phyloP scores from a whole-genome alignment of 2,888 invertebrate genomes.

The Xestoiulus laeticollis region DNA sequence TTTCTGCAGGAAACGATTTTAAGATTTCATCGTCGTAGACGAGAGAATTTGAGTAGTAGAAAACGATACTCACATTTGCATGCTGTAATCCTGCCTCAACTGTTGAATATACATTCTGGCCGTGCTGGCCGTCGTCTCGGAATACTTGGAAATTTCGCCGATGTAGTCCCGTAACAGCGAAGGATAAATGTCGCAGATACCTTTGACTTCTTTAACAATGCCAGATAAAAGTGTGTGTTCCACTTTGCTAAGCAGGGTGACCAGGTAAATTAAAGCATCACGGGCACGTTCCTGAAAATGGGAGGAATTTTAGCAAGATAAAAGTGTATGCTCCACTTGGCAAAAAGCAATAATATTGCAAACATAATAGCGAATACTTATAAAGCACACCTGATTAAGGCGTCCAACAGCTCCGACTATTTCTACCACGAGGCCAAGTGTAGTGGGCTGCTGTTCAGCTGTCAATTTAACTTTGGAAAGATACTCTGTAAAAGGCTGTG shows the following conservation, averaged over 20 bases:
- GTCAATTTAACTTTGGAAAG: conserved; percentile 73
- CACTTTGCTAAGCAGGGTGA: conserved; percentile 76
- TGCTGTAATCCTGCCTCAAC: conserved; percentile 62
- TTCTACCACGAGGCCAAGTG: conserved; percentile 71
- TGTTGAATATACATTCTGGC: conserved; percentile 65
- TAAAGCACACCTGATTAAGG: conserved; percentile 60
- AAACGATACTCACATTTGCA: conserved; percentile 57
- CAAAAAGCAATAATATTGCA: neutral
- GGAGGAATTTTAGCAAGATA: neutral
- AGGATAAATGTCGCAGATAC: conserved; percentile 82
- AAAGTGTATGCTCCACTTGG: too few species aligned
- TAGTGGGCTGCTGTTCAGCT: conserved; percentile 69
- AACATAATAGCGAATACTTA: neutral
- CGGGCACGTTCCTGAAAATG: conserved; percentile 76
- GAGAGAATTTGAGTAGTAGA: conserved; percentile 16
- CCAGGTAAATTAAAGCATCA: conserved; percentile 82
- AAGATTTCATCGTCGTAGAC: neutral
- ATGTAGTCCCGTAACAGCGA: conserved; percentile 82
- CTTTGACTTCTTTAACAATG: conserved; percentile 80
- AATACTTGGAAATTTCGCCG: conserved; percentile 75
- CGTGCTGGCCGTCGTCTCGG: conserved; percentile 62
- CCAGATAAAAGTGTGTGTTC: conserved; percentile 79
- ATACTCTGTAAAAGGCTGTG: conserved; percentile 77
- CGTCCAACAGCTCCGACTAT: conserved; percentile 65
- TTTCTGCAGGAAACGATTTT: conserved; percentile 53